Conservation (phyloP, 2,113 vertebrate genomes). For the Prochilodus magdalenae region DNA sequence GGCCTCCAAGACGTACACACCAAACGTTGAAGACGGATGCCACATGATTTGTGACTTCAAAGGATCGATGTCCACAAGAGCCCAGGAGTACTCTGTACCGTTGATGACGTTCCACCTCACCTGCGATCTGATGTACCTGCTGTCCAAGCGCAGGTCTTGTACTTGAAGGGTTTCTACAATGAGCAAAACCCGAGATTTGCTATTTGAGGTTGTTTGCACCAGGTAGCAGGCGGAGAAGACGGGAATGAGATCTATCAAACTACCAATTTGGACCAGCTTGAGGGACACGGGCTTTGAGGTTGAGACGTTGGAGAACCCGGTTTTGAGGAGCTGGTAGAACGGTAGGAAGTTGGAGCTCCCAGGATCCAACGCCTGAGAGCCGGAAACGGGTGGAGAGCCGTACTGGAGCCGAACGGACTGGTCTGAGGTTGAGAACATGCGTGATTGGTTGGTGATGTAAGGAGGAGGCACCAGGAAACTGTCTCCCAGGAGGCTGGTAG, state of each 20-base stretch:
- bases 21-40: constrained; percentile 66
- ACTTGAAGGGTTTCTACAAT: constrained; percentile 43
- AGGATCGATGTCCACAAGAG: rapidly evolving
- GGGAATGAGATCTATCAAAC: constrained; percentile 44
- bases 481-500: rapidly evolving
- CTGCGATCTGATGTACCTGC: rapidly evolving
- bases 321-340: neutral
- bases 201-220: rapidly evolving
- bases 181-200: constrained; percentile 1
- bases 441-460: rapidly evolving
- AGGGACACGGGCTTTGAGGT: constrained; percentile 58
- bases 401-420: neutral
- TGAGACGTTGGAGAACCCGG: neutral
- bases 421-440: constrained; percentile 43
- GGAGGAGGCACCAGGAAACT: constrained; percentile 57
- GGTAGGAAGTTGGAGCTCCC: neutral
- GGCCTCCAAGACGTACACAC: constrained; percentile 51
- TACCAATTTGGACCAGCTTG: constrained; percentile 57
- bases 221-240: constrained; percentile 62
- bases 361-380: rapidly evolving
- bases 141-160: neutral
- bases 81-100: constrained; percentile 41
- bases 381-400: rapidly evolving
- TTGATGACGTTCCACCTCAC: constrained; percentile 25
- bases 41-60: constrained; percentile 50